Conservation (phyloP, 2,888 invertebrate genomes). For the Lycaena phlaeas region DNA sequence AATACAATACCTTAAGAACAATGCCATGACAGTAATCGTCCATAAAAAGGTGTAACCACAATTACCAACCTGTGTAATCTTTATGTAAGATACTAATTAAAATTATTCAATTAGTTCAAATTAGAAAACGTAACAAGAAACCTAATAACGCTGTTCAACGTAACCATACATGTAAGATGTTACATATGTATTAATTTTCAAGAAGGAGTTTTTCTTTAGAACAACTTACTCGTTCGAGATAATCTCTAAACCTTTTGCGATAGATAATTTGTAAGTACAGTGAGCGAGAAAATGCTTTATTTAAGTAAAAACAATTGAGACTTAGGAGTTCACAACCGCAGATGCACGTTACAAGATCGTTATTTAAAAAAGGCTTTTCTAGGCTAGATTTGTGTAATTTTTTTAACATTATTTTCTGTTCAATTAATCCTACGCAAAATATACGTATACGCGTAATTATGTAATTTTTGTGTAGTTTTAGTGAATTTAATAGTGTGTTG, state of each 20-base stretch:
- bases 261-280: conserved; percentile 6
- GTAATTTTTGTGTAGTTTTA: no score
- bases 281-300: neutral
- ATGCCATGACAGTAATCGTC: neutral
- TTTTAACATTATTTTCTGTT: no score
- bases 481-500: no score
- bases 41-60: neutral
- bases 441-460: no score
- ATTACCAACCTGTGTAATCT: neutral
- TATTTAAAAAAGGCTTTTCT: no score
- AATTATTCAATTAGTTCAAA: neutral
- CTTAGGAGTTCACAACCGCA: no score
- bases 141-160: neutral
- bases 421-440: no score
- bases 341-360: no score
- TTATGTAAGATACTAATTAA: neutral
- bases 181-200: conserved; percentile 7
- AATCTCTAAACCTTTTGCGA: conserved; percentile 6
- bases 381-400: no score
- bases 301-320: no score
- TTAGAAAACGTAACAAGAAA: neutral
- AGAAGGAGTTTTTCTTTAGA: conserved; percentile 1
- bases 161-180: neutral
- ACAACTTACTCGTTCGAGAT: conserved; percentile 6
- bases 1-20: neutral